Percentiles rank a stretch among this genome's conserved stretches.
Evolutionary conservation across 2,888 invertebrate genomes (phyloP).

Genomic region (Ormyrus pomaceus): DNA sequence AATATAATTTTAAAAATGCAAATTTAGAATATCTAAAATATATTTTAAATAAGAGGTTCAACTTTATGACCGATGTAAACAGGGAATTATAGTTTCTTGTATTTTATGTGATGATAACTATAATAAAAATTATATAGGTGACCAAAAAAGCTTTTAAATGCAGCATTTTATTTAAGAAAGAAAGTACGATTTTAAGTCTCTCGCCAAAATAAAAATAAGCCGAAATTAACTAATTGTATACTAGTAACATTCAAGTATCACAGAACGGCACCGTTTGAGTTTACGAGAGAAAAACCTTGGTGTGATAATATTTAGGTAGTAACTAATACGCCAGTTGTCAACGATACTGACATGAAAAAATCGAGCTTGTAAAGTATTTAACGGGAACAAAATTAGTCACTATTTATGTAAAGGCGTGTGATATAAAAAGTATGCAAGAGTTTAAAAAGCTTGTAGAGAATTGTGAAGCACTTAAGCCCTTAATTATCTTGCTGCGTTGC

Average conservation of each 20-base stretch:
- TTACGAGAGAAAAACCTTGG: conserved; percentile 42
- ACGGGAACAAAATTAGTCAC: conserved; percentile 67
- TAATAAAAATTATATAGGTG: conserved; percentile 51
- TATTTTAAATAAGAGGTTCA: conserved; percentile 11
- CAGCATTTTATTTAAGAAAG: conserved; percentile 52
- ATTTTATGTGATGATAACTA: conserved; percentile 54
- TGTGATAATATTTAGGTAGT: conserved; percentile 68
- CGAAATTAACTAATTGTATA: conserved; percentile 42
- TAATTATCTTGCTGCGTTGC: conserved; percentile 54
- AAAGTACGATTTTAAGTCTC: conserved; percentile 51
- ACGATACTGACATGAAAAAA: conserved; percentile 52
- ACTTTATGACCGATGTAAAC: conserved; percentile 47
- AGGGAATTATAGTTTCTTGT: conserved; percentile 48
- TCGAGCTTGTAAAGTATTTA: conserved; percentile 69
- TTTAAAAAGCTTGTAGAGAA: conserved; percentile 54
- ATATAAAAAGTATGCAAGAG: conserved; percentile 54
- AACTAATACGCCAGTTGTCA: conserved; percentile 59
- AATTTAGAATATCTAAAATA: too few species aligned
- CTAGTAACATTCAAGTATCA: conserved; percentile 46
- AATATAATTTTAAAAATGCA: too few species aligned
- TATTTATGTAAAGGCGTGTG: conserved; percentile 67
- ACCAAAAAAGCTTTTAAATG: conserved; percentile 55
- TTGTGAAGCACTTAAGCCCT: conserved; percentile 51
- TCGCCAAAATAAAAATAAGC: conserved; percentile 40
- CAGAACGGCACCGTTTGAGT: conserved; percentile 32